Base-by-base conservation (phyloP, 2,113 vertebrate species). In the Erinaceus europaeus region DNA sequence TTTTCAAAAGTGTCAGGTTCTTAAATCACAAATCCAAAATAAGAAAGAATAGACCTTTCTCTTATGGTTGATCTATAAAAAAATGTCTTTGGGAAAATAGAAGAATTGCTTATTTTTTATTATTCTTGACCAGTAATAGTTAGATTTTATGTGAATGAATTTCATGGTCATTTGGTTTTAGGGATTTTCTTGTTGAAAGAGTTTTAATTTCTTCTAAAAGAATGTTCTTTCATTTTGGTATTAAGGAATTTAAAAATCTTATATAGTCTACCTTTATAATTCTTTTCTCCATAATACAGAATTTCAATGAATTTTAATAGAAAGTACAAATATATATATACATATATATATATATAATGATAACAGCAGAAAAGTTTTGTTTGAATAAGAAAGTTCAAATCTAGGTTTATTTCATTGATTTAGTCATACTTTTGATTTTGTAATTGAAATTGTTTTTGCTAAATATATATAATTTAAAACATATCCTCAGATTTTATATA, bases 141-240 rank as follows among this genome's bases (percentile, higher is more conserved):
- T 86, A 95, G 94, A 93, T 87, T 75, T 75, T 62, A 15, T 65
- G 3, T 82, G 87, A 81, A 74, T 90, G 74, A 92, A 91, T 89
- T 89, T 94, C 62, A 79, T 85, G 74, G 84, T 92, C 61, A 69
- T 27, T 91, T 93, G 84, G 34, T 64, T 78, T 92, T 68, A 34
- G 34, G 38, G 46, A 82, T 78, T 91, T 92, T 93, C 17, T 36
- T 84, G 9, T 78, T 82, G 27, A 93, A 94, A 89, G 7, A 71
- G 81, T 82, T 89, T 88, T 86, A 78, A 82, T 91, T 84, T 90
- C 69, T 89, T 90, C 77, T 75, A 8, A 76, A 84, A 86, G 25
- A 94, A 62, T 88, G 50, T 15, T 20, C 64, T 86, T 91, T 93
- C 69, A 79, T 72, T 81, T 88, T 90, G 48, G 14, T 48, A 86